Evolutionary conservation across 37 sponge, comb jelly and placozoan species (phyloP), one percentile per base, ranked within the genome.

Genomic region (Aplysina aerophoba): DNA sequence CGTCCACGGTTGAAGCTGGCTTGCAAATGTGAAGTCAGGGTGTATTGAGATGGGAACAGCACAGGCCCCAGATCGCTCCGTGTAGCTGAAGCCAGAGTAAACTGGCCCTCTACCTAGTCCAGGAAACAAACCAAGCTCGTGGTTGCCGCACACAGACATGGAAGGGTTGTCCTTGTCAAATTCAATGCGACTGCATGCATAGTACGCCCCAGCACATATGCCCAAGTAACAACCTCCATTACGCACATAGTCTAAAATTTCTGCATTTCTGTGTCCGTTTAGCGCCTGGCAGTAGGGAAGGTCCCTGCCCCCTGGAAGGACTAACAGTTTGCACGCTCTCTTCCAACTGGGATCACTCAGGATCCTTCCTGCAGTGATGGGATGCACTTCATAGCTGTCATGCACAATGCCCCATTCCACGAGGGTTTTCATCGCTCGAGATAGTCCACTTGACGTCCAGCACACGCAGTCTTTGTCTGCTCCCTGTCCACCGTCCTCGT

Each of bases 181-280:
- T 73, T 89, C 86, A 13, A 93, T 89, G 55, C 53, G 38, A 35
- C 85, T 24, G 25, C 79, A 64, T 1, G 89, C 97, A 78, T 92
- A 96, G 64, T 96, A 96, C 5, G 83, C 94, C 34, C 97, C 97
- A 20, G 97, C 97, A 90, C 97, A 96, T 2, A 96, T 58, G 4
- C 97, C 97, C 62, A 96, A 75, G 62, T 96, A 96, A 64, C 88
- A 88, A 0, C 97, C 97, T 1, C 94, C 97, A 30, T 35, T 64
- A 44, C 66, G 38, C 0, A 96, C 97, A 81, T 91, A 96, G 0
- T 87, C 61, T 53, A 79, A 22, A 38, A 96, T 93, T 21, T 73
- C 62, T 19, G 72, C 22, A 55, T 96, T 96, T 16, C 97, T 94
- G 0, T 8, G 14, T 11, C 97, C 97, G 31, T 87, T 38, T n/a